Evolutionary conservation across 2,113 vertebrate species (phyloP).

Genomic region (Apteryx mantelli): DNA sequence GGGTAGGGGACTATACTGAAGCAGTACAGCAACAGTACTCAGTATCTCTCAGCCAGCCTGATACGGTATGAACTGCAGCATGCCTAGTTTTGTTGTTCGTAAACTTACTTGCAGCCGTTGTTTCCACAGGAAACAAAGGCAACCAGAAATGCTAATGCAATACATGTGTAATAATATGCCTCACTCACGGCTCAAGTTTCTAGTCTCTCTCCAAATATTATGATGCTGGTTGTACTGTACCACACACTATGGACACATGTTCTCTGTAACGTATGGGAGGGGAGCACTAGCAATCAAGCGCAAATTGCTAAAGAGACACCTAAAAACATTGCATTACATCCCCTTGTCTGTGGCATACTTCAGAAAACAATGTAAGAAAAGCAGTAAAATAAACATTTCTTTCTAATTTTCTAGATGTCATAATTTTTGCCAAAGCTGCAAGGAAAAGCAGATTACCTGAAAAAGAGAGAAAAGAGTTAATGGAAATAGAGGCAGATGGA

Average conservation of each 20-base stretch:
- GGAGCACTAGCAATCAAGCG: slow-evolving; percentile 57
- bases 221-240: slow-evolving; percentile 26
- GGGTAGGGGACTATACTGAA: not conserved
- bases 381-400: slow-evolving; percentile 62
- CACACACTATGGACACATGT: slow-evolving; percentile 11
- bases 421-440: slow-evolving; percentile 68
- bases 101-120: slow-evolving; percentile 4
- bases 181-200: slow-evolving; percentile 34
- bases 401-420: slow-evolving; percentile 72
- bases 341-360: slow-evolving; percentile 68
- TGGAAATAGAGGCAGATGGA: slow-evolving; percentile 63
- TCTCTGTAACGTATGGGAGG: slow-evolving; percentile 36
- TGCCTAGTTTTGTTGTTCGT: not conserved
- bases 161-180: not conserved
- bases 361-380: slow-evolving; percentile 71
- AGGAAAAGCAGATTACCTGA: slow-evolving; percentile 80
- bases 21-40: not conserved
- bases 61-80: not conserved
- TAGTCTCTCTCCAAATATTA: not conserved
- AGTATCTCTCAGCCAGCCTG: not conserved
- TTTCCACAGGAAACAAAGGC: slow-evolving; percentile 55
- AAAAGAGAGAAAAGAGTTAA: slow-evolving; percentile 72
- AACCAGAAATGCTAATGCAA: not conserved
- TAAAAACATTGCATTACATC: slow-evolving; percentile 60
- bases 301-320: slow-evolving; percentile 51